A percentile compares a stretch with the other conserved stretches of the same genome.
Evolutionary conservation across 2,888 invertebrate genomes (phyloP).

Genomic region (Steinernema carpocapsae): DNA sequence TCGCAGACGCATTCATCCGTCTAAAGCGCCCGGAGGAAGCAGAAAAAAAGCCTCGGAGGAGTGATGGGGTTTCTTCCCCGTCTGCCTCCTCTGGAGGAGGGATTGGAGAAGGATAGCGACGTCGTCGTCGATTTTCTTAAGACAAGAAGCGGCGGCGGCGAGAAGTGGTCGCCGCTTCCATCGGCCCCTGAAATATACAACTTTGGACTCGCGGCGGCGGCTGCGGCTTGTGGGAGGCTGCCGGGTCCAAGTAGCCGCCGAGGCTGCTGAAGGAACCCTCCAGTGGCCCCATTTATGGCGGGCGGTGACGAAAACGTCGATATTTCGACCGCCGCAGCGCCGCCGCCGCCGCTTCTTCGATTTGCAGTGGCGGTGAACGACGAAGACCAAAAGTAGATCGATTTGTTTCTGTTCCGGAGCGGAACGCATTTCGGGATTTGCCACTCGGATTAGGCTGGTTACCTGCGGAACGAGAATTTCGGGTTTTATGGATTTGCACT

Average conservation of each 20-base stretch:
- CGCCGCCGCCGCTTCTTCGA: conserved; percentile 2
- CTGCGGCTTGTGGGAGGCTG: conserved; percentile 2
- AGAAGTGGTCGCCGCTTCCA: conserved; percentile 13
- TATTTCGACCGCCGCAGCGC: conserved; percentile 23
- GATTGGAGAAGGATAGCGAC: conserved; percentile 9
- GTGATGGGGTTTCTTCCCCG: too few species aligned
- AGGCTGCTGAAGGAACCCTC: too few species aligned
- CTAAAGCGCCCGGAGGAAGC: too few species aligned
- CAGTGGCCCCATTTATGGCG: conserved; percentile 11
- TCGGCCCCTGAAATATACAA: conserved; percentile 29
- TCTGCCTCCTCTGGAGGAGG: too few species aligned
- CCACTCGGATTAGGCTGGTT: conserved; percentile 4
- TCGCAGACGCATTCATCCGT: too few species aligned
- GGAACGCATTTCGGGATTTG: background rate
- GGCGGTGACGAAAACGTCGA: conserved; percentile 24
- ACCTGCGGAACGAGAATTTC: background rate
- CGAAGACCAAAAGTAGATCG: background rate
- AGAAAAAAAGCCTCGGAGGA: too few species aligned
- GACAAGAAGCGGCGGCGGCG: conserved; percentile 13
- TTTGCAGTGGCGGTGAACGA: conserved; percentile 8
- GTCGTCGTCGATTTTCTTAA: conserved; percentile 30
- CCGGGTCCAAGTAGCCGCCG: background rate
- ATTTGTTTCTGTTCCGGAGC: background rate
- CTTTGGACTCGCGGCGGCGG: conserved; percentile 5
- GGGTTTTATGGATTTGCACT: conserved; percentile 11